These are phyloP conservation scores for Argyresthia goedartella DNA, from an alignment of 2,888 invertebrate species.

Conservation along the genomic window DNA sequence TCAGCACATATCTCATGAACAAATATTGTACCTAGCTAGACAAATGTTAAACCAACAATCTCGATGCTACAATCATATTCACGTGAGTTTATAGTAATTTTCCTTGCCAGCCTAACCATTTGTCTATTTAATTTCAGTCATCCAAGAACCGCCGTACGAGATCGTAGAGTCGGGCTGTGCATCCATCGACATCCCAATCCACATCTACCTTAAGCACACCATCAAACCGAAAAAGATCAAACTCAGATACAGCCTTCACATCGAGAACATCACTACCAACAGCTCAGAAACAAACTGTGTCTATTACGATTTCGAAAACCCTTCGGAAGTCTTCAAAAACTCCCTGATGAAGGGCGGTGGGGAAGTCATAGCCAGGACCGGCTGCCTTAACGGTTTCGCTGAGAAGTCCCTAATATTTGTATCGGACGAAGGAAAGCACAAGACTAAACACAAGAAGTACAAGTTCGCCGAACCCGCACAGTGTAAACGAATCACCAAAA, in stretches of 20 bases:
- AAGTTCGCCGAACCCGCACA: constrained; percentile 44
- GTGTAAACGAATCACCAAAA: constrained; percentile 25
- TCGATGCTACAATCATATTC: too few species aligned
- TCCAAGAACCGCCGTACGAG: constrained; percentile 65
- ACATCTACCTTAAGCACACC: constrained; percentile 59
- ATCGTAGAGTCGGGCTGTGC: constrained; percentile 62
- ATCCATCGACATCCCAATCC: constrained; percentile 58
- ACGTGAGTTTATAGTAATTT: too few species aligned
- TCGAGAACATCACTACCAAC: constrained; percentile 47
- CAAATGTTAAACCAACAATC: too few species aligned
- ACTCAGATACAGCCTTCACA: constrained; percentile 49
- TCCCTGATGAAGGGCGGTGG: constrained; percentile 56
- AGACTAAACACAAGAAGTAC: constrained; percentile 30
- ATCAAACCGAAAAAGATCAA: constrained; percentile 54
- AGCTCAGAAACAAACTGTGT: constrained; percentile 48
- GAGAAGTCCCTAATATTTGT: constrained; percentile 37
- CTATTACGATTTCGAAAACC: constrained; percentile 57
- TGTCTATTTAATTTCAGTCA: constrained; percentile 33
- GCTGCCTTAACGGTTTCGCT: constrained; percentile 18
- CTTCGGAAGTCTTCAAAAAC: constrained; percentile 41
- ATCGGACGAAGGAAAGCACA: constrained; percentile 27
- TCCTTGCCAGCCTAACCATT: too few species aligned
- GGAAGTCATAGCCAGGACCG: constrained; percentile 40
- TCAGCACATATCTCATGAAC: too few species aligned
- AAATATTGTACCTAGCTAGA: too few species aligned